Evolutionary conservation across 2,797 vertebrate species (phyloP), one percentile per base, ranked within the genome.

Genomic region (Nyctalus aviator): DNA sequence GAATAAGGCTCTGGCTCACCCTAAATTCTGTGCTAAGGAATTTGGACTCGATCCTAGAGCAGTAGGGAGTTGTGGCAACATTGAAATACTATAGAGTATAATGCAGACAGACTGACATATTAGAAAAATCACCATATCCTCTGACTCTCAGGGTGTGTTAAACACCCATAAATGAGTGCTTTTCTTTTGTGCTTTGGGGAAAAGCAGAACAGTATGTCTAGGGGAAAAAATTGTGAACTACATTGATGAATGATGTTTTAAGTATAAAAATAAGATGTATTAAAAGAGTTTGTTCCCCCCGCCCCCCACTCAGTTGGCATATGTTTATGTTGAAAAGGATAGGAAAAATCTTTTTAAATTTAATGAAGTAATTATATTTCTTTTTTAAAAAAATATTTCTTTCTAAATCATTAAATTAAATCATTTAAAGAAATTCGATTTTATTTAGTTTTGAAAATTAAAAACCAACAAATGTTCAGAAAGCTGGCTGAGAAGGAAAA

Each of bases 171-270:
- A 23, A 10, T 55, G 53, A 88, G 84, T 48, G 27, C 13, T 90
- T 17, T 44, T 75, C 41, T 44, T 91, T 91, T 50, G 41, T 44
- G 18, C 35, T 86, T 81, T 88, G 62, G 91, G 91, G 83, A 92
- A 94, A 92, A 79, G 82, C 92, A 85, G 5, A 71, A 93, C 59
- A 64, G 92, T 68, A 87, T 68, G 41, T 79, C 84, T 95, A 84
- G 91, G 59, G 71, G 82, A 88, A 94, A 53, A 95, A 93, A 95
- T n/a, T 8, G 93, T 90, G 88, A 93, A 95, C 20, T 94, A 30
- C 73, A 73, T 84, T 94, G 86, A 27, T 95, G 93, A 96, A 90
- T 84, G 93, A 78, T 84, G 92, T 96, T 72, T 90, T 87, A 96
- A 89, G 53, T 27, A 81, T 97, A 94, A 96, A 50, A 95, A 55